Evolutionary conservation across 2,888 invertebrate species (phyloP), one percentile per base, ranked within the genome.

Genomic region (Melinopterus prodromus): DNA sequence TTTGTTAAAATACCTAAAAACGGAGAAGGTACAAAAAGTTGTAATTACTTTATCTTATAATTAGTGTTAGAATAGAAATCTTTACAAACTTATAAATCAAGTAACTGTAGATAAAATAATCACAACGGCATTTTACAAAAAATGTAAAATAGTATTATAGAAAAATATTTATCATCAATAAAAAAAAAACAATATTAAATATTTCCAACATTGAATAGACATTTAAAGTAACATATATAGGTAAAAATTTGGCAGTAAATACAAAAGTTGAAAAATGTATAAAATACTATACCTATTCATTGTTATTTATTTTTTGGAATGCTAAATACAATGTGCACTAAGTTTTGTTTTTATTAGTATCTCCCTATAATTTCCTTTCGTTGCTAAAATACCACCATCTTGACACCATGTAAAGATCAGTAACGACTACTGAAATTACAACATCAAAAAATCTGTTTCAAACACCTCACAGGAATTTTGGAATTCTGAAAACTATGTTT

Each of bases 231-330:
- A 86, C 86, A 86, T 75, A 78, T 37, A 85, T 85, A 86, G 84
- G 85, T 86, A 87, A 86, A 87, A 88, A 88, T 87, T 86, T 87
- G 88, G 88, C 88, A 88, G 88, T 88, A 87, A 86, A 86, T 86
- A 87, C 83, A 83, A 86, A 83, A 85, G 85, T 84, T 83, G 84
- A 84, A 83, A 82, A 82, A 84, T 84, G 83, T 80, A 72, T 74
- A 78, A 83, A 83, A 84, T 83, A 83, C 82, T 86, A 87, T 85
- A 84, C 84, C 85, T 86, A 85, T 85, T 84, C 76, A 76, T 78
- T 53, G 16, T 78, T 71, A 38, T 78, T 78, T 71, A 38, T 78
- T 53, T 75, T 77, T 84, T 87, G 88, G 88, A 88, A 88, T 88
- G 88, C 87, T 86, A 86, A 85, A 81, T 81, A 84, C 81, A 84